Percentiles rank a stretch among this genome's conserved stretches.
Conservation (phyloP, 64 coral and sea anemone genomes). For the Cladopsammia gracilis region DNA sequence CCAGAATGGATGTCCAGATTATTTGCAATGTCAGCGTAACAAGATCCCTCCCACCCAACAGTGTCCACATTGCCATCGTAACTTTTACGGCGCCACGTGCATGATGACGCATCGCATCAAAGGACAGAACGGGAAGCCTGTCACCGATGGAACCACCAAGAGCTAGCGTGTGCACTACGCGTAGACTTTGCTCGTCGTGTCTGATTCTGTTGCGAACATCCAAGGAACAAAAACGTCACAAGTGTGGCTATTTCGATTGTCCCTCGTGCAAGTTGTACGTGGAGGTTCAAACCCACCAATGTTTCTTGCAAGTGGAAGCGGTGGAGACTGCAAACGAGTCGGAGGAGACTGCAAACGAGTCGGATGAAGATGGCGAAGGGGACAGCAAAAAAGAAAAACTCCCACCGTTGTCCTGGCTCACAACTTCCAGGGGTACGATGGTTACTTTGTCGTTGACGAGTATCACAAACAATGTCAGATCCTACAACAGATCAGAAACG, state of each 20-base stretch:
- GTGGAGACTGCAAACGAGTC: not conserved
- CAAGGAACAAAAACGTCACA: not conserved
- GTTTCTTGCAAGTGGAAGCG: conserved; percentile 5
- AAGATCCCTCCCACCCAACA: not conserved
- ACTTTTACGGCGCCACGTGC: not conserved
- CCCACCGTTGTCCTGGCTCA: conserved; percentile 6
- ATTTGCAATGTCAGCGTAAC: not conserved
- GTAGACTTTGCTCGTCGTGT: not conserved
- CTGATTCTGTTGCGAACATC: not conserved
- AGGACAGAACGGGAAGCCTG: not conserved
- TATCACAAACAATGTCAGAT: not conserved
- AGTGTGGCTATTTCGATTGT: conserved; percentile 16
- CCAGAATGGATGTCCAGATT: not conserved
- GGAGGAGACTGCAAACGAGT: not conserved
- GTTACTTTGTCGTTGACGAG: conserved; percentile 9
- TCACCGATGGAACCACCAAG: not conserved
- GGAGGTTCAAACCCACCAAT: conserved; percentile 1
- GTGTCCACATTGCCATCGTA: not conserved
- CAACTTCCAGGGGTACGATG: conserved; percentile 56
- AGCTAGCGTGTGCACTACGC: not conserved
- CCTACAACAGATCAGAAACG: not conserved
- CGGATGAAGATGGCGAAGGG: not conserved
- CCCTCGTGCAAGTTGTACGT: conserved; percentile 19
- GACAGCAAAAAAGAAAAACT: not conserved
- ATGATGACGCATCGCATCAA: not conserved